A percentile compares a stretch with the other conserved stretches of the same genome.
These are phyloP conservation scores for Conus ventricosus DNA, from an alignment of 1,140 invertebrate genomes.

Conservation along the genomic window DNA sequence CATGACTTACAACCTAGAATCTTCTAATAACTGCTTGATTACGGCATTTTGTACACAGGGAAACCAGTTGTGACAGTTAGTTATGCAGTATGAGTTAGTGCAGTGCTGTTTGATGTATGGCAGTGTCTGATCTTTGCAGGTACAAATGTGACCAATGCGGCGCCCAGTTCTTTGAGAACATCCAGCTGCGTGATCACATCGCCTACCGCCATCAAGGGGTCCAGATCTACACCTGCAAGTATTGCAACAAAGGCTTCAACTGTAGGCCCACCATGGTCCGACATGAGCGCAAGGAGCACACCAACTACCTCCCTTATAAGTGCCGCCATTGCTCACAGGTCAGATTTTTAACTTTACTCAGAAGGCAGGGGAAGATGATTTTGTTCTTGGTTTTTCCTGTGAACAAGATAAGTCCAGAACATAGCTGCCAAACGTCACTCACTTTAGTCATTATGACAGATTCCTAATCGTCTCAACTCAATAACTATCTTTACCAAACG, in stretches of 20 bases:
- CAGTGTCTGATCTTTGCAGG: neutral
- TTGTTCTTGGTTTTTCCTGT: neutral
- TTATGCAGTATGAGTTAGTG: no score
- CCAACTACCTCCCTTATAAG: conserved; percentile 38
- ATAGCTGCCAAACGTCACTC: no score
- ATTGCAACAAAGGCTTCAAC: conserved; percentile 35
- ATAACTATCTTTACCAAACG: no score
- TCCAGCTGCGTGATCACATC: conserved; percentile 40
- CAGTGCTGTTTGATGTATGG: no score
- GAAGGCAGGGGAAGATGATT: neutral
- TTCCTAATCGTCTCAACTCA: no score
- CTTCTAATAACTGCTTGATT: no score
- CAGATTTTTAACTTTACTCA: neutral
- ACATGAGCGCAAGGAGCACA: conserved; percentile 46
- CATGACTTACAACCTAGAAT: no score
- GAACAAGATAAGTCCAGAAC: neutral
- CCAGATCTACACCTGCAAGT: conserved; percentile 34
- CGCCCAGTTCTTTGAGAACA: conserved; percentile 29
- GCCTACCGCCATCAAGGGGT: conserved; percentile 35
- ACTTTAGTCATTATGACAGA: no score
- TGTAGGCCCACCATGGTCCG: conserved; percentile 34
- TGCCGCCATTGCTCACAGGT: conserved; percentile 63
- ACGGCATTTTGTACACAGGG: no score
- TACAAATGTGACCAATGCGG: conserved; percentile 37
- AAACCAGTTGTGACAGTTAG: no score